phyloP scores from a whole-genome alignment of 2,113 vertebrate species.

The Cisticola juncidis region DNA sequence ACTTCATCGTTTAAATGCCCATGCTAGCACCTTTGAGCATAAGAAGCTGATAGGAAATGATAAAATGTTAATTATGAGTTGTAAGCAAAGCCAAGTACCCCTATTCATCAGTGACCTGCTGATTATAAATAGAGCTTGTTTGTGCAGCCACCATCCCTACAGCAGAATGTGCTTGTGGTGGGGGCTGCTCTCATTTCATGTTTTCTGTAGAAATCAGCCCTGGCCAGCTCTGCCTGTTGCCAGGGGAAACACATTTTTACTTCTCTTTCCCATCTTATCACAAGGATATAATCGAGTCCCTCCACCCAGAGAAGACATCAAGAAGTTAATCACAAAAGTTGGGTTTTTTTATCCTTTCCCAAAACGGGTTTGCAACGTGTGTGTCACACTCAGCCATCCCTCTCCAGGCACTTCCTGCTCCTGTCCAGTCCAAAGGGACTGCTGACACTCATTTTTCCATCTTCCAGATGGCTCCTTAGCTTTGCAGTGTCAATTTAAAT shows the following conservation, averaged over 20 bases:
- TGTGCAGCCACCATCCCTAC: not conserved
- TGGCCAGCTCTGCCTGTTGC: not conserved
- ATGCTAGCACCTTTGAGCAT: not conserved
- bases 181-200: not conserved
- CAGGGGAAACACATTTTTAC: not conserved
- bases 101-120: conserved; percentile 38
- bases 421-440: not conserved
- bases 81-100: conserved; percentile 21
- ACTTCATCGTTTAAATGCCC: conserved; percentile 49
- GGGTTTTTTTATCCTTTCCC: not conserved
- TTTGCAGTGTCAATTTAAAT: not conserved
- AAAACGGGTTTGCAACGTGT: not conserved
- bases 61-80: conserved; percentile 68
- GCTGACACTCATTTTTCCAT: not conserved
- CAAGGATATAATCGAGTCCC: not conserved
- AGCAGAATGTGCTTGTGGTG: not conserved
- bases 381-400: not conserved
- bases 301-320: not conserved
- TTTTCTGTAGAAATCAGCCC: not conserved
- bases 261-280: not conserved
- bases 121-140: not conserved
- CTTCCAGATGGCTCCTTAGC: not conserved
- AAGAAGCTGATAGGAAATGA: conserved; percentile 34
- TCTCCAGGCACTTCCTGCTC: not conserved
- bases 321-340: not conserved